Conservation (phyloP, 2,797 vertebrate genomes). For the Setipinna tenuifilis region DNA sequence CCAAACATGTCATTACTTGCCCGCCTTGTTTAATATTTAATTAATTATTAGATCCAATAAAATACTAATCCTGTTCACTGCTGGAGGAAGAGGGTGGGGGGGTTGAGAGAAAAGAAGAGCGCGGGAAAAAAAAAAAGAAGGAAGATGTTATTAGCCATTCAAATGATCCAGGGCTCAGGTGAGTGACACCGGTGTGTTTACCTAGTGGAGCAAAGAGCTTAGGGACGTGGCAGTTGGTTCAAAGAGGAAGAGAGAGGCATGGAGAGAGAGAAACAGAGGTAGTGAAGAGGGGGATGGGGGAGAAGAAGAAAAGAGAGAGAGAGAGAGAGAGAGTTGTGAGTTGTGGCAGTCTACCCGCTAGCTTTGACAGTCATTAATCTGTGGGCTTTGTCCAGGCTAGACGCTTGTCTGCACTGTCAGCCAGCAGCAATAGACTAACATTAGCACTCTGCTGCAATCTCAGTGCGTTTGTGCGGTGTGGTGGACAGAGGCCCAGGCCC, state of each 20-base stretch:
- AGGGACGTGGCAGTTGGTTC: slow-evolving; percentile 17
- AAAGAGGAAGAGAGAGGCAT: slow-evolving; percentile 3
- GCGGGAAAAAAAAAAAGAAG: background rate
- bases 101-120: background rate
- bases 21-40: slow-evolving; percentile 72
- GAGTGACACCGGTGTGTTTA: slow-evolving; percentile 51
- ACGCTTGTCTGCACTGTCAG: background rate
- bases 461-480: background rate
- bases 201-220: slow-evolving; percentile 9
- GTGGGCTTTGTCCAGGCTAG: background rate
- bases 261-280: background rate
- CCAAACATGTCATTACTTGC: slow-evolving; percentile 67
- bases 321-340: background rate
- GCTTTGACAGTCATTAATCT: background rate
- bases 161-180: slow-evolving; percentile 59
- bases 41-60: slow-evolving; percentile 71
- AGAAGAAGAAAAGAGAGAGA: background rate
- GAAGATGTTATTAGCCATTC: slow-evolving; percentile 59
- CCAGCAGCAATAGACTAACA: background rate
- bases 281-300: background rate
- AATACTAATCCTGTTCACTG: slow-evolving; percentile 60
- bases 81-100: slow-evolving; percentile 28
- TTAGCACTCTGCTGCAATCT: background rate
- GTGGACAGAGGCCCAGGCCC: background rate
- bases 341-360: background rate